Evolutionary conservation across 2,888 invertebrate genomes (phyloP).

Genomic region (Lasius platythorax): DNA sequence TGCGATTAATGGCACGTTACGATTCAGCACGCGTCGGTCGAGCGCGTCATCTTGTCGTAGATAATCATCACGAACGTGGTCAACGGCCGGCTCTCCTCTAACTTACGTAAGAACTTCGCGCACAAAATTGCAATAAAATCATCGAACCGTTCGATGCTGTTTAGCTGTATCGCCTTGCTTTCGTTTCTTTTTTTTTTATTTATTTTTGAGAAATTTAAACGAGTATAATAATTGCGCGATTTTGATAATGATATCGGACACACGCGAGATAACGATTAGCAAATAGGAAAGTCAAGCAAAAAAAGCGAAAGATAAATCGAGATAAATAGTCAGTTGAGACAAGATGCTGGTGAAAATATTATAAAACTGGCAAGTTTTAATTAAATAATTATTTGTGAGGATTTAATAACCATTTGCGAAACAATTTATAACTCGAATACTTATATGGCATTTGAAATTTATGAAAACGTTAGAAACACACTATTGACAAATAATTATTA

Average conservation of each 20-base stretch:
- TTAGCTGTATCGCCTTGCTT: constrained; percentile 35
- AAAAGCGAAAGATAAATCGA: constrained; percentile 32
- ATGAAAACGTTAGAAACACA: neutral
- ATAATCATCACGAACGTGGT: constrained; percentile 47
- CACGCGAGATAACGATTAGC: constrained; percentile 27
- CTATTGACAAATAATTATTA: neutral
- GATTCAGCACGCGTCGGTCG: constrained; percentile 24
- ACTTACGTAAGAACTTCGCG: constrained; percentile 42
- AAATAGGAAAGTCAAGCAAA: constrained; percentile 35
- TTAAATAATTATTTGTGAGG: neutral
- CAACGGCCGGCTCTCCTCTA: constrained; percentile 42
- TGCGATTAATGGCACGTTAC: constrained; percentile 42
- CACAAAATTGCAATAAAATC: constrained; percentile 44
- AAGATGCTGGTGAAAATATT: neutral
- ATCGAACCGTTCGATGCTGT: constrained; percentile 36
- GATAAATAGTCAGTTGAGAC: constrained; percentile 28
- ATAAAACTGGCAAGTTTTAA: neutral
- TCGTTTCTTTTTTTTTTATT: constrained; percentile 19
- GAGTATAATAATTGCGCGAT: constrained; percentile 1
- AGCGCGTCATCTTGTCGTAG: constrained; percentile 43
- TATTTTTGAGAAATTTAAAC: neutral
- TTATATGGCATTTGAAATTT: neutral
- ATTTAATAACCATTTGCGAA: neutral
- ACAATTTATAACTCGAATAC: neutral
- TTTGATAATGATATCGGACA: neutral